Evolutionary conservation across 2,797 vertebrate genomes (phyloP).

Genomic region (Lepus oiostolus): DNA sequence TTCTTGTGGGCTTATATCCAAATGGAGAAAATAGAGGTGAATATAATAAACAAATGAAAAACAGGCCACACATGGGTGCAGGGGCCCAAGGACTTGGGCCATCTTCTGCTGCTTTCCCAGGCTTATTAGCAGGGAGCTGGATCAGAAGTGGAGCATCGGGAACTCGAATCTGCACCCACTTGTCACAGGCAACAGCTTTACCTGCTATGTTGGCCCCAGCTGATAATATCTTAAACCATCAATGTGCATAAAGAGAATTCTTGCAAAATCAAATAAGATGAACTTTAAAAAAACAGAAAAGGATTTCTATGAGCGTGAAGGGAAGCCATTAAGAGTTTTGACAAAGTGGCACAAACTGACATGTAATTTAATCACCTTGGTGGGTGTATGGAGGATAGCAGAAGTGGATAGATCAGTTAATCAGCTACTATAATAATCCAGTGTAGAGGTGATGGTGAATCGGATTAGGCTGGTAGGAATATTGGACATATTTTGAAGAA

Average conservation of each 20-base stretch:
- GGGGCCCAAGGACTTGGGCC: too few relatives aligned
- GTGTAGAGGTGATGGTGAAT: background rate
- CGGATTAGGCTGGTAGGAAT: too few relatives aligned
- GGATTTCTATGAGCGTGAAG: background rate
- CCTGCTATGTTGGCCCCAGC: too few relatives aligned
- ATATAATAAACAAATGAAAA: slow-evolving; percentile 7
- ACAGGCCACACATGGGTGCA: background rate
- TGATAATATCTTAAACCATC: background rate
- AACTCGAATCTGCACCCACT: too few relatives aligned
- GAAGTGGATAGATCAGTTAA: background rate
- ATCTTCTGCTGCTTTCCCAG: too few relatives aligned
- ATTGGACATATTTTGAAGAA: background rate
- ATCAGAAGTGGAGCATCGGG: too few relatives aligned
- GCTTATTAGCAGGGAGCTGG: too few relatives aligned
- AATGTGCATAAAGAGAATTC: too few relatives aligned
- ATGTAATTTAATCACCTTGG: background rate
- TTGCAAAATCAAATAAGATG: background rate
- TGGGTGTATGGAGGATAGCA: background rate
- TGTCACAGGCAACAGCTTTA: too few relatives aligned
- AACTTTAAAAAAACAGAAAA: too few relatives aligned
- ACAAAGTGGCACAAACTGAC: background rate
- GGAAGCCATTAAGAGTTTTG: background rate
- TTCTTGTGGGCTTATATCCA: slow-evolving; percentile 29
- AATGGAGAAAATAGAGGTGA: background rate
- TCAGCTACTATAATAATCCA: background rate